Conservation (phyloP, 2,113 vertebrate genomes). For the Tragelaphus imberbis region DNA sequence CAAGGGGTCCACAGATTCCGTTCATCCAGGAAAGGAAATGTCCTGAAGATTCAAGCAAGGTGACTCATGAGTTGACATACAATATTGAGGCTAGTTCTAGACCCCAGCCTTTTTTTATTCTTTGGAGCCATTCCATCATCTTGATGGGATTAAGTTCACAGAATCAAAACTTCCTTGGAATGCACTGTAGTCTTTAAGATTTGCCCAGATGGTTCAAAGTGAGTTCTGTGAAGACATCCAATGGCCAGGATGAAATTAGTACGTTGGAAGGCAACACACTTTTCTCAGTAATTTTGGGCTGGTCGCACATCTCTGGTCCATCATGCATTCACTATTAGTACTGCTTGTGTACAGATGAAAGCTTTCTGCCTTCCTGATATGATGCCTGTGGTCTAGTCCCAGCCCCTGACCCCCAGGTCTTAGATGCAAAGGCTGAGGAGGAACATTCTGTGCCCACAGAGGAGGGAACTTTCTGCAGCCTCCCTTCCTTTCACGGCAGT, state of each 20-base stretch:
- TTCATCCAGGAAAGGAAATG: accelerated
- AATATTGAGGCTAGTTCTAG: neutral
- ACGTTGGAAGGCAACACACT: neutral
- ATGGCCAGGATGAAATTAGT: neutral
- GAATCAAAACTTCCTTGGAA: neutral
- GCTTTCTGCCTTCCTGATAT: neutral
- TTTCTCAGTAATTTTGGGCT: neutral
- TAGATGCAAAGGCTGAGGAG: neutral
- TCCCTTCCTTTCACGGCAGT: neutral
- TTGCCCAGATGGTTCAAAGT: neutral
- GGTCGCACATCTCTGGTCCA: neutral
- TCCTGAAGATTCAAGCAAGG: neutral
- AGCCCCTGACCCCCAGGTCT: neutral
- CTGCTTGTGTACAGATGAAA: neutral
- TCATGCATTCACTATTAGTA: neutral
- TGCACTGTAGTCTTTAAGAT: neutral
- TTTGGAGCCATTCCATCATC: neutral
- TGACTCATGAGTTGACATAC: too few relatives aligned
- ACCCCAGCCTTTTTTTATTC: neutral
- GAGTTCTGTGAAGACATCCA: neutral
- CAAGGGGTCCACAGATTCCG: too few relatives aligned
- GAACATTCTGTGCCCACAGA: too few relatives aligned
- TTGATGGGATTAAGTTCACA: neutral
- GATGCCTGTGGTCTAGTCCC: neutral
- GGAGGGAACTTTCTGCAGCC: neutral